These are phyloP conservation scores for Sebastes reedi DNA, from an alignment of 2,797 vertebrate genomes.

Conservation along the genomic window DNA sequence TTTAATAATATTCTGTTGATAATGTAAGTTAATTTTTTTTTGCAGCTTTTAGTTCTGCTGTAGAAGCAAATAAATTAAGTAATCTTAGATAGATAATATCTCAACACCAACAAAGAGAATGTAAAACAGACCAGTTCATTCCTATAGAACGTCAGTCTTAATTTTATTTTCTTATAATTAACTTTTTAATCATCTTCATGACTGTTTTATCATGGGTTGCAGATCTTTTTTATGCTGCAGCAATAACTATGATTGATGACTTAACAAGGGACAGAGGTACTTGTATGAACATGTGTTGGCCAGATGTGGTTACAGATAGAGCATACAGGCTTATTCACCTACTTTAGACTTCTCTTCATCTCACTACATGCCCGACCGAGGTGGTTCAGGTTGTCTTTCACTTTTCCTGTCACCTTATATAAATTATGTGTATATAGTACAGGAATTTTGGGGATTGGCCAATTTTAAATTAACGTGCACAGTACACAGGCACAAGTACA, in stretches of 20 bases:
- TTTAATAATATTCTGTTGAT: no score
- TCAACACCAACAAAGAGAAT: not conserved
- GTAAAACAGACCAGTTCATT: not conserved
- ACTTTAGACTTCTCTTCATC: not conserved
- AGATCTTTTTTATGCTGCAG: not conserved
- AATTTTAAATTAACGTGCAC: not conserved
- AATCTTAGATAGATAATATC: not conserved
- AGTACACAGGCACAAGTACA: not conserved
- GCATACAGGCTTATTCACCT: not conserved
- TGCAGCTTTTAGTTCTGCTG: not conserved
- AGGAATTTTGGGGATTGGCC: not conserved
- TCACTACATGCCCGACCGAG: not conserved
- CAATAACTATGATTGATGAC: constrained; percentile 31
- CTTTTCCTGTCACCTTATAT: constrained; percentile 4
- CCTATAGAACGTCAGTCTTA: not conserved
- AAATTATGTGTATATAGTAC: not conserved
- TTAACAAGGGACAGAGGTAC: constrained; percentile 8
- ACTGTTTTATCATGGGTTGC: not conserved
- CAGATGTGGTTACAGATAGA: constrained; percentile 58
- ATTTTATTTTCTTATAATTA: constrained; percentile 1
- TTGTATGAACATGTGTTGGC: constrained; percentile 46
- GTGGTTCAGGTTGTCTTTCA: not conserved
- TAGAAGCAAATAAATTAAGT: not conserved
- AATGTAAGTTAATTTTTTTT: no score
- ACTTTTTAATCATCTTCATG: not conserved